A percentile compares a stretch with the other conserved stretches of the same genome.
These are phyloP conservation scores for Crypturellus tataupa DNA, from an alignment of 2,797 vertebrate species.

Conservation along the genomic window DNA sequence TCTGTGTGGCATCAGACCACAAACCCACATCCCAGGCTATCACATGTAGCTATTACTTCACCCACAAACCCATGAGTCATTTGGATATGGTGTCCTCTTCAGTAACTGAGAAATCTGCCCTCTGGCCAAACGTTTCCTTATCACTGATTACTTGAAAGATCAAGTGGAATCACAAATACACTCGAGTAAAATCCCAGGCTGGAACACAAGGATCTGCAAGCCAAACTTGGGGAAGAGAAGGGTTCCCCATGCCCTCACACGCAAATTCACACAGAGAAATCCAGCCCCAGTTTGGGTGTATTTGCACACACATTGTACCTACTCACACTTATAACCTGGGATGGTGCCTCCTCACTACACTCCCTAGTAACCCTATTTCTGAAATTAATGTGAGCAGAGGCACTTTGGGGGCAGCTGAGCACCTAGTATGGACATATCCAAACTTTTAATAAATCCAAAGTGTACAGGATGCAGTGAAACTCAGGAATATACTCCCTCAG, in stretches of 20 bases:
- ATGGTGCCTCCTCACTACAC: background rate
- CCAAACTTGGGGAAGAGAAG: background rate
- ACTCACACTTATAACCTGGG: background rate
- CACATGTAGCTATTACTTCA: background rate
- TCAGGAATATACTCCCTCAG: background rate
- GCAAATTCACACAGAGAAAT: background rate
- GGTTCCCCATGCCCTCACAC: background rate
- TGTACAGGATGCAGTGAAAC: background rate
- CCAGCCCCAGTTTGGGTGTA: background rate
- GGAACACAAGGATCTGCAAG: background rate
- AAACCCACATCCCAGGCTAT: background rate
- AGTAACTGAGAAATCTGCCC: background rate
- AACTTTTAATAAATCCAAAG: background rate
- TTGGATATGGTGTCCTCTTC: background rate
- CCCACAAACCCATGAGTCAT: slow-evolving; percentile 23
- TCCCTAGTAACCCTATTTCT: rapidly evolving
- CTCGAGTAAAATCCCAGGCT: background rate
- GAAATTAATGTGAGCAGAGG: background rate
- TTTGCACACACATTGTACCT: background rate
- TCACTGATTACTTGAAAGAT: slow-evolving; percentile 17
- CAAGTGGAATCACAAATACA: background rate
- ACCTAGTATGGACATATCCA: background rate
- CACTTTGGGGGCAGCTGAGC: background rate
- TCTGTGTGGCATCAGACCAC: rapidly evolving
- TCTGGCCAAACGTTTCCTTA: background rate